These are phyloP conservation scores for Melanotaenia maccullochi DNA, from an alignment of 2,797 vertebrate genomes.

Conservation along the genomic window DNA sequence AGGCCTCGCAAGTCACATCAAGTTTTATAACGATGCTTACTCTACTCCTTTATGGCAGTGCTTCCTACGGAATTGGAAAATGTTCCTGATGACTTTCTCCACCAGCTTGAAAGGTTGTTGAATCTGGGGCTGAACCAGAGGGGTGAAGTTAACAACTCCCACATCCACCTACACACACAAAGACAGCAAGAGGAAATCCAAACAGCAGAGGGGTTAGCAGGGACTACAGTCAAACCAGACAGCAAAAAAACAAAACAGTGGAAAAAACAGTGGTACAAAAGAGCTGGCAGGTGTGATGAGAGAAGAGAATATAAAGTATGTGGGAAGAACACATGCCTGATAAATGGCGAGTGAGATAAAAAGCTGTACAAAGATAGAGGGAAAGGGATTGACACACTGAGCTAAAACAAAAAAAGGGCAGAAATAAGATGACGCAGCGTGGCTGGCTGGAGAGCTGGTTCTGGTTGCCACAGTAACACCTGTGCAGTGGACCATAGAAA, in stretches of 20 bases:
- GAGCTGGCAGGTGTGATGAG: slow-evolving; percentile 23
- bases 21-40: slow-evolving; percentile 79
- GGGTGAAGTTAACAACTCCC: slow-evolving; percentile 92
- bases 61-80: slow-evolving; percentile 95
- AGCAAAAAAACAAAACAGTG: background rate
- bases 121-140: slow-evolving; percentile 89
- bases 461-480: slow-evolving; percentile 88
- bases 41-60: slow-evolving; percentile 88
- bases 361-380: slow-evolving; percentile 31
- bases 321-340: slow-evolving; percentile 37
- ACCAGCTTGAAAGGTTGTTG: slow-evolving; percentile 93
- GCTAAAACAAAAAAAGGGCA: slow-evolving; percentile 51
- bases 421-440: slow-evolving; percentile 78
- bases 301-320: slow-evolving; percentile 25
- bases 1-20: slow-evolving; percentile 13
- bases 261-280: background rate
- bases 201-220: slow-evolving; percentile 22
- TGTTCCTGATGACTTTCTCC: slow-evolving; percentile 90
- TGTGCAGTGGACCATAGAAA: slow-evolving; percentile 79
- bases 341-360: slow-evolving; percentile 37
- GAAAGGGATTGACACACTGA: slow-evolving; percentile 43
- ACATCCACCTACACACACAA: slow-evolving; percentile 89
- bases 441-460: slow-evolving; percentile 72
- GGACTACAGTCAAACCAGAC: slow-evolving; percentile 11
- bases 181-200: slow-evolving; percentile 31